Percentiles rank a stretch among this genome's conserved stretches.
Conservation (phyloP, 2,888 invertebrate species). For the Steinernema carpocapsae region DNA sequence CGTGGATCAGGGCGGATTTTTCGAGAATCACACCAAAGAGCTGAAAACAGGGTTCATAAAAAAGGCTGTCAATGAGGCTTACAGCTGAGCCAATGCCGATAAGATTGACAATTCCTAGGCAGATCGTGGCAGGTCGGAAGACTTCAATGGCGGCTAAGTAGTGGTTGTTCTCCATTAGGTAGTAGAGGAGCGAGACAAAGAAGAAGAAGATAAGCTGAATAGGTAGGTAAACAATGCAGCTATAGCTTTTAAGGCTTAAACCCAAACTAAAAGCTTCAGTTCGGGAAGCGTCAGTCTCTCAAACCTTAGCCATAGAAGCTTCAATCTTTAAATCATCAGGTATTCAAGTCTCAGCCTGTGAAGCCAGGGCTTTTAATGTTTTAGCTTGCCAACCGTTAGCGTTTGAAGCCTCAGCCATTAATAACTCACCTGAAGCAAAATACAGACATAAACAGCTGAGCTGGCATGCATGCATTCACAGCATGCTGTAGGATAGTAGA, state of each 20-base stretch:
- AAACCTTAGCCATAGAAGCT: no score
- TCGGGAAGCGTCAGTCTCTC: no score
- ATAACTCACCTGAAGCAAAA: slow-evolving; percentile 45
- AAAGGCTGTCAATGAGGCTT: not conserved
- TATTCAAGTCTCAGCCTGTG: no score
- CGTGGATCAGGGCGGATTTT: slow-evolving; percentile 48
- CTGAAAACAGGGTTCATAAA: slow-evolving; percentile 40
- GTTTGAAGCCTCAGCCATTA: no score
- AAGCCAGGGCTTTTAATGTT: no score
- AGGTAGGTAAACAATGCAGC: not conserved
- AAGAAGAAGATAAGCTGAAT: slow-evolving; percentile 51
- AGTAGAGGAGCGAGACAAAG: slow-evolving; percentile 50
- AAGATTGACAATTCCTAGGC: slow-evolving; percentile 48
- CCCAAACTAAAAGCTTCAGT: no score
- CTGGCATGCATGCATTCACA: slow-evolving; percentile 51
- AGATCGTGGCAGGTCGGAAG: slow-evolving; percentile 53
- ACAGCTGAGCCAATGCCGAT: slow-evolving; percentile 49
- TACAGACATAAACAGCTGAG: slow-evolving; percentile 51
- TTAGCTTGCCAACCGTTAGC: no score
- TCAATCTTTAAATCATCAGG: no score
- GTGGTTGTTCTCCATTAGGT: slow-evolving; percentile 50
- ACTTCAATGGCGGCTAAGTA: slow-evolving; percentile 52
- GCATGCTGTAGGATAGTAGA: slow-evolving; percentile 51
- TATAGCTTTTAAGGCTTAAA: not conserved
- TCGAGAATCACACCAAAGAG: slow-evolving; percentile 50